Conservation (phyloP, 1,140 invertebrate genomes). For the Brachionus asplanchnoidis region DNA sequence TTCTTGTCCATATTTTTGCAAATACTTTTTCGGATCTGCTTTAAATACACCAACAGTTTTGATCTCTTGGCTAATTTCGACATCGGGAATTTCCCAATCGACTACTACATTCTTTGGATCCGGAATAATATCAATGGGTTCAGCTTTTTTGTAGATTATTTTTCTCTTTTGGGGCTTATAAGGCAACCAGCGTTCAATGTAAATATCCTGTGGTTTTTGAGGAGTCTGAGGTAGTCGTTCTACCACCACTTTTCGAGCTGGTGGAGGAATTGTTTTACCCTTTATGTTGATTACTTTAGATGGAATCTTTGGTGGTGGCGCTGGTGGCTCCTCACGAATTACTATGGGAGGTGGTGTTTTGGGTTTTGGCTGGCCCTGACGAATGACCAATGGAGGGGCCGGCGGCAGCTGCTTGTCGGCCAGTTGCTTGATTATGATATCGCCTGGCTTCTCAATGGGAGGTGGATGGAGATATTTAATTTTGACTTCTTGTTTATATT, state of each 20-base stretch:
- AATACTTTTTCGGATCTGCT: constrained; percentile 9
- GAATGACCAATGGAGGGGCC: constrained; percentile 11
- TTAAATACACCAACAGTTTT: constrained; percentile 16
- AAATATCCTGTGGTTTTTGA: constrained; percentile 7
- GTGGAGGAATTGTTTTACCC: constrained; percentile 31
- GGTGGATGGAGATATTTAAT: constrained; percentile 31
- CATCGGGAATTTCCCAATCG: neutral
- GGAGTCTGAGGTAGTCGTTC: constrained; percentile 25
- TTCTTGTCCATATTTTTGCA: neutral
- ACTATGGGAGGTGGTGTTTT: neutral
- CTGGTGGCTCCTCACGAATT: constrained; percentile 1
- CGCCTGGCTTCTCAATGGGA: neutral
- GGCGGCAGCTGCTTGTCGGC: neutral
- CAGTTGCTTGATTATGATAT: constrained; percentile 17
- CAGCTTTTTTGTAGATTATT: constrained; percentile 31
- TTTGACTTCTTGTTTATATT: constrained; percentile 25
- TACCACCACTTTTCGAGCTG: constrained; percentile 36
- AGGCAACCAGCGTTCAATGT: constrained; percentile 42
- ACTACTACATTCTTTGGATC: constrained; percentile 12
- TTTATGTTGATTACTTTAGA: neutral
- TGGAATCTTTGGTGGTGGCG: constrained; percentile 31
- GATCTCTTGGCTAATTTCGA: neutral
- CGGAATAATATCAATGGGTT: neutral
- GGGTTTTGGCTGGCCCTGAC: neutral
- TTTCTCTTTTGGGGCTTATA: constrained; percentile 36